These are phyloP conservation scores for Drosophila bocki DNA, from an alignment of 1,140 invertebrate species.

Conservation along the genomic window DNA sequence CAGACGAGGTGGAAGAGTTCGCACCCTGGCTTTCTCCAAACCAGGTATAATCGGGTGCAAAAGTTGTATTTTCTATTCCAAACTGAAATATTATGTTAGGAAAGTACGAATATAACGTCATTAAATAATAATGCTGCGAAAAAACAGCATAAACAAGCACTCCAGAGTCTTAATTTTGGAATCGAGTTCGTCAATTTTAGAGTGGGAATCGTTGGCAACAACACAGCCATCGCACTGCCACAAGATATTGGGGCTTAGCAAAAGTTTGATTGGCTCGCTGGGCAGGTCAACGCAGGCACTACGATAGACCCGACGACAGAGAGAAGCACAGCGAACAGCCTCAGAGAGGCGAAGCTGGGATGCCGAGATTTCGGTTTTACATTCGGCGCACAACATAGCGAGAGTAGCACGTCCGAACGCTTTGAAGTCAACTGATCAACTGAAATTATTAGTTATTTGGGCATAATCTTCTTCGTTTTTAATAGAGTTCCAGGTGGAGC, in stretches of 20 bases:
- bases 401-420: too few relatives aligned
- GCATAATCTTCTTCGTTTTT: too few relatives aligned
- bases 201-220: background rate
- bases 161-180: background rate
- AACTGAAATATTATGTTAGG: background rate
- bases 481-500: too few relatives aligned
- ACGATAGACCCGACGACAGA: background rate
- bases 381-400: too few relatives aligned
- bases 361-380: too few relatives aligned
- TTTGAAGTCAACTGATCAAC: too few relatives aligned
- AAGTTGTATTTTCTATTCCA: background rate
- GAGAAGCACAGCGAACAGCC: background rate
- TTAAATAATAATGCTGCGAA: too few relatives aligned
- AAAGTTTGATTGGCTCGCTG: background rate
- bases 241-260: background rate
- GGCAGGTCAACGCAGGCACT: background rate
- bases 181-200: background rate
- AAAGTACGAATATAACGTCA: background rate
- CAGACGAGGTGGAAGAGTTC: too few relatives aligned
- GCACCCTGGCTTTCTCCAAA: too few relatives aligned
- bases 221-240: background rate
- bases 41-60: too few relatives aligned
- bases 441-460: too few relatives aligned
- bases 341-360: too few relatives aligned
- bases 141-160: background rate